Conservation (phyloP, 2,113 vertebrate genomes). For the Steatornis caripensis region DNA sequence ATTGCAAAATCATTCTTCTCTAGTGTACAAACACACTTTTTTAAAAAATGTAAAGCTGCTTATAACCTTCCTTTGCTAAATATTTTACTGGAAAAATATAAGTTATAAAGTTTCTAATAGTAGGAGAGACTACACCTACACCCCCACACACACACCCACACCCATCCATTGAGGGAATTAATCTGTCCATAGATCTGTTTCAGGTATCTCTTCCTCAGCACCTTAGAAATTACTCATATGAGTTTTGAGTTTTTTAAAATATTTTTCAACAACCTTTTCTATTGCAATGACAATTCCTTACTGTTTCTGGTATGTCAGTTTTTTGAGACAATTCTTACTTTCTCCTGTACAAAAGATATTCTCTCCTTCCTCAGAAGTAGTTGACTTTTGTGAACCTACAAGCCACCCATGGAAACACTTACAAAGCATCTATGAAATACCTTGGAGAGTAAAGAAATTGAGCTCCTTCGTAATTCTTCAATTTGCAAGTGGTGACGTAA, state of each 20-base stretch:
- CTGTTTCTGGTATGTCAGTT: neutral
- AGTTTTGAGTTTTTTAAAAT: rapidly evolving
- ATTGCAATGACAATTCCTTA: neutral
- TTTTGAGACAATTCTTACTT: neutral
- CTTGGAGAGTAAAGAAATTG: neutral
- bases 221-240: neutral
- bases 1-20: neutral
- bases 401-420: neutral
- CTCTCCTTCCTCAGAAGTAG: neutral
- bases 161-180: rapidly evolving
- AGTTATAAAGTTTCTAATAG: neutral
- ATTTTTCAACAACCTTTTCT: neutral
- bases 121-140: neutral
- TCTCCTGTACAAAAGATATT: neutral
- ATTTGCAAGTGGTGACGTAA: neutral
- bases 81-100: neutral
- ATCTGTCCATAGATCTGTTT: neutral
- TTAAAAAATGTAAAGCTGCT: neutral
- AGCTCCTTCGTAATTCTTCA: neutral
- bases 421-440: neutral
- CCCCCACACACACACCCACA: neutral
- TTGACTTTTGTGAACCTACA: neutral
- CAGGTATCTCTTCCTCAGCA: neutral
- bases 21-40: neutral
- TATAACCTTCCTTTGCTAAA: neutral